phyloP scores from a whole-genome alignment of 2,113 vertebrate species.

The Bagarius yarrelli region DNA sequence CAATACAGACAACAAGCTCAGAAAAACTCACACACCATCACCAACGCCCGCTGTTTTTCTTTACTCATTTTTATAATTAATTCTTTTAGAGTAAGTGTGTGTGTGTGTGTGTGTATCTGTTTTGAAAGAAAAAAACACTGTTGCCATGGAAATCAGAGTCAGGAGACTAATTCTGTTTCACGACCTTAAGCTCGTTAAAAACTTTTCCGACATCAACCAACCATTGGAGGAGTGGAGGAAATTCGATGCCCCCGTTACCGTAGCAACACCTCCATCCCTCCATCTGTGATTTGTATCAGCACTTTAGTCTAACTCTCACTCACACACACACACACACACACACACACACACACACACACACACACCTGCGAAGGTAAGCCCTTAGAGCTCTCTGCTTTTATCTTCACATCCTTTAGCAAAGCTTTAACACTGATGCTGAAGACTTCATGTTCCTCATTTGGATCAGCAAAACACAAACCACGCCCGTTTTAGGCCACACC shows the following conservation, averaged over 20 bases:
- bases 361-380: neutral
- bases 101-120: conserved; percentile 8
- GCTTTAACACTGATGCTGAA: neutral
- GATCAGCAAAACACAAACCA: neutral
- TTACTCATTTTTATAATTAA: neutral
- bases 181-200: conserved; percentile 26
- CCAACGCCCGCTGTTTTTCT: neutral
- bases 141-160: conserved; percentile 25
- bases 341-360: neutral
- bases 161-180: conserved; percentile 19
- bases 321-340: conserved; percentile 4
- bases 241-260: conserved; percentile 1
- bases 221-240: neutral
- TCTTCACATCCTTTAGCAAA: neutral
- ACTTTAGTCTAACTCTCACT: neutral
- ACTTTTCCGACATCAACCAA: neutral
- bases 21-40: neutral
- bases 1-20: neutral
- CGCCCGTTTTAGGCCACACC: neutral
- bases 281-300: conserved; percentile 2
- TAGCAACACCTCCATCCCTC: conserved; percentile 11
- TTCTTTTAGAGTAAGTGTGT: neutral
- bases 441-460: neutral
- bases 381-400: neutral
- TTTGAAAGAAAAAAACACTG: neutral